phyloP scores from a whole-genome alignment of 2,797 vertebrate species.

The Liparis tanakae region DNA sequence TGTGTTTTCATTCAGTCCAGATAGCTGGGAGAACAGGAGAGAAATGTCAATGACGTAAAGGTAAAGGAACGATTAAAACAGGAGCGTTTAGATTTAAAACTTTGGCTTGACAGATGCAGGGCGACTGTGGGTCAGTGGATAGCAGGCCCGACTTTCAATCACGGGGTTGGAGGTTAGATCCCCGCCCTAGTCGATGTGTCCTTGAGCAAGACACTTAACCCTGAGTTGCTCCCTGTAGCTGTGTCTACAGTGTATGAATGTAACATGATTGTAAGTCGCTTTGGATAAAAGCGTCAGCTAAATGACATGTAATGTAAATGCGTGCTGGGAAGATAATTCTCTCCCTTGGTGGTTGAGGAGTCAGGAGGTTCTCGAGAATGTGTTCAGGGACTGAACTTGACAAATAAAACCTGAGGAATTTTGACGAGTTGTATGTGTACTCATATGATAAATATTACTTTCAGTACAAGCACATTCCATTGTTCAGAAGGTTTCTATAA shows the following conservation, averaged over 20 bases:
- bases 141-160: too few species aligned
- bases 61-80: conserved; percentile 22
- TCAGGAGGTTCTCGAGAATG: conserved; percentile 12
- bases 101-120: conserved; percentile 20
- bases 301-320: too few species aligned
- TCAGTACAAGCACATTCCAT: neutral
- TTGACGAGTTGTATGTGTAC: conserved; percentile 4
- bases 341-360: conserved; percentile 13
- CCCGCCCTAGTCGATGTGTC: too few species aligned
- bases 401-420: conserved; percentile 18
- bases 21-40: conserved; percentile 46
- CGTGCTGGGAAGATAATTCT: conserved; percentile 27
- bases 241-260: too few species aligned
- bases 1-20: conserved; percentile 65
- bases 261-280: too few species aligned
- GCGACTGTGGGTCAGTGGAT: too few species aligned
- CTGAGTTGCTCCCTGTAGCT: too few species aligned
- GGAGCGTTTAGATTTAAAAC: conserved; percentile 24
- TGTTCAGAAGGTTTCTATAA: conserved; percentile 4
- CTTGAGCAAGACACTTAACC: too few species aligned
- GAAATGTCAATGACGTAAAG: conserved; percentile 41
- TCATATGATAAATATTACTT: neutral
- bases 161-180: too few species aligned
- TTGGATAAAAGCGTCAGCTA: too few species aligned
- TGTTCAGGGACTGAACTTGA: conserved; percentile 5